phyloP scores from a whole-genome alignment of 2,888 invertebrate genomes.

The Sarcophaga subvicina region DNA sequence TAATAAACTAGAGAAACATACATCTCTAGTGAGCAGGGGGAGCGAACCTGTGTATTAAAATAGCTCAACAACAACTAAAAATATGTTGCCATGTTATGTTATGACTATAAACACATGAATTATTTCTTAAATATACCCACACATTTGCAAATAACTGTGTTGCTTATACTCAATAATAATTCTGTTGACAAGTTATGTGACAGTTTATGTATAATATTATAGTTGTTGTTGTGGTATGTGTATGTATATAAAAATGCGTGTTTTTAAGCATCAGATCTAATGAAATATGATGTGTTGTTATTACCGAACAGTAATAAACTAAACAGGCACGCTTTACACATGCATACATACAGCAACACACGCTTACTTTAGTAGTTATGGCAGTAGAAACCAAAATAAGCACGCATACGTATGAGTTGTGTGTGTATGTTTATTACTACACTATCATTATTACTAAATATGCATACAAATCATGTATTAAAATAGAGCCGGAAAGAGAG shows the following conservation, averaged over 20 bases:
- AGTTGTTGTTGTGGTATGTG: neutral
- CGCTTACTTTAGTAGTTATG: neutral
- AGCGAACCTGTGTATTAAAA: too few species aligned
- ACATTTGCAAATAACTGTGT: conserved; percentile 17
- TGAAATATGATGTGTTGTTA: conserved; percentile 56
- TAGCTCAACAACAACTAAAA: too few species aligned
- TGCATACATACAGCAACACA: neutral
- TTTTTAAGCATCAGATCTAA: conserved; percentile 15
- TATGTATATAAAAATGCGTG: neutral
- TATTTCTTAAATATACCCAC: neutral
- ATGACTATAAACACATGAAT: neutral
- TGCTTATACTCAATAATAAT: conserved; percentile 41
- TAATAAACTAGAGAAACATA: too few species aligned
- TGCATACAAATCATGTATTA: conserved; percentile 51
- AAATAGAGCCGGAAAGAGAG: neutral
- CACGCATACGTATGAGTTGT: neutral
- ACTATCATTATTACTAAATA: conserved; percentile 47
- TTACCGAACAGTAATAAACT: conserved; percentile 26
- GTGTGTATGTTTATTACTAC: conserved; percentile 3
- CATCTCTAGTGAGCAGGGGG: too few species aligned
- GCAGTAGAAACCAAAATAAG: conserved; percentile 1
- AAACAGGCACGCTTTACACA: conserved; percentile 10
- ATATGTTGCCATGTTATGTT: neutral
- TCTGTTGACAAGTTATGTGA: conserved; percentile 59
- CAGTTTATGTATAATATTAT: neutral